Evolutionary conservation across 2,797 vertebrate species (phyloP), one percentile per base, ranked within the genome.

Genomic region (Poecile montanus): DNA sequence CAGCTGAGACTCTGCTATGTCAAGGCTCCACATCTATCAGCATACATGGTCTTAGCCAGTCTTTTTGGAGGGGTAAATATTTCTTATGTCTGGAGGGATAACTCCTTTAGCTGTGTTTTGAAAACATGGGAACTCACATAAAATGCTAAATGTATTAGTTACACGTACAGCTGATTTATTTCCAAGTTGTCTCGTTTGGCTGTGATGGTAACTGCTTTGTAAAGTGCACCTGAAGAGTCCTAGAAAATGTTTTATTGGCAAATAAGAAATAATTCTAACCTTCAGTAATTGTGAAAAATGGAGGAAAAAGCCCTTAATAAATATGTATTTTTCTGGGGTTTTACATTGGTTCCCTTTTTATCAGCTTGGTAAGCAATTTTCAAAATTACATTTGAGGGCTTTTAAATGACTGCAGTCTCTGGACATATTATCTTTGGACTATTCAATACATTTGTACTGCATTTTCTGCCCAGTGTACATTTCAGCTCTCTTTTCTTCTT

Each of bases 361-460:
- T 85, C 74, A 94, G 63, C 75, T 85, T 8, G 2, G 40, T 68
- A 82, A 93, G 57, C 36, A 77, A 68, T 93, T 88, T 89, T 74
- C 84, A 83, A 71, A 91, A 92, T 90, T 77, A 72, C 42, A 61
- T 95, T 88, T 85, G 44, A 79, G 30, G 50, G n/a, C 57, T 86
- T 93, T 88, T 67, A 94, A 92, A 93, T 78, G 44, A 44, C 58
- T 21, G 14, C 19, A 56, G 15, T 84, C 54, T 82, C 71, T 87
- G 88, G 54, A 50, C n/a, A 17, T 42, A 62, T 47, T 44, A 51
- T 88, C 63, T 89, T 92, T 65, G 45, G 32, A 57, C 36, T 42
- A 25, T 79, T 92, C 63, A 75, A 27, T 77, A 84, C 10, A 32
- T 70, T 86, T 84, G 30, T 79, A 45, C 61, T 86, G 18, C 72